Evolutionary conservation across 2,797 vertebrate genomes (phyloP).

Genomic region (Acrossocheilus wenchowensis): DNA sequence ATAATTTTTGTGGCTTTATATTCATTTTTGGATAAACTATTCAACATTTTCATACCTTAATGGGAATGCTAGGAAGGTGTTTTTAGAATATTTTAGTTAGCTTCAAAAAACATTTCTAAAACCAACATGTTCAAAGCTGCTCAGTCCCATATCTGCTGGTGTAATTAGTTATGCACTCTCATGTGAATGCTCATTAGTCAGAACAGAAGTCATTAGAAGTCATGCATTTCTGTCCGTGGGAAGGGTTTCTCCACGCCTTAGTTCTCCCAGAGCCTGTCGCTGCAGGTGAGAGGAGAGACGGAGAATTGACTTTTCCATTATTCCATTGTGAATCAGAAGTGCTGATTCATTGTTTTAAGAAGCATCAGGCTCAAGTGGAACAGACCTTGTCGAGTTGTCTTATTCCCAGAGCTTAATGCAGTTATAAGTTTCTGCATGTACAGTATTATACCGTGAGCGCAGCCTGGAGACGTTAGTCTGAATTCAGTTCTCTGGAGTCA

Average conservation of each 20-base stretch:
- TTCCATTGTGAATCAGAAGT: neutral
- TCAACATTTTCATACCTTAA: neutral
- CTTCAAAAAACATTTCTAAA: constrained; percentile 11
- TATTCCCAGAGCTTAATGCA: neutral
- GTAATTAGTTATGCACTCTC: constrained; percentile 24
- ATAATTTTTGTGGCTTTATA: neutral
- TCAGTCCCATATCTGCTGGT: constrained; percentile 28
- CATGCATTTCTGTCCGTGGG: constrained; percentile 14
- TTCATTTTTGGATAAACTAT: neutral
- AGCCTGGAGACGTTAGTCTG: constrained; percentile 6
- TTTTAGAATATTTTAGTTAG: neutral
- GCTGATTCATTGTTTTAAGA: constrained; percentile 25
- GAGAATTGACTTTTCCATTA: neutral
- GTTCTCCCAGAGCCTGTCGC: neutral
- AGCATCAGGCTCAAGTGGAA: neutral
- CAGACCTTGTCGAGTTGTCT: neutral
- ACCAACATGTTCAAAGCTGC: constrained; percentile 13
- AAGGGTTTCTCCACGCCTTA: neutral
- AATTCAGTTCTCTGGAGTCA: constrained; percentile 7
- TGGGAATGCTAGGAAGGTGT: neutral
- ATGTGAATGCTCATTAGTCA: constrained; percentile 24
- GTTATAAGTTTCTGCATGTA: constrained; percentile 6
- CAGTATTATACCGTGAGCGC: neutral
- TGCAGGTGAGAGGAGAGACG: neutral
- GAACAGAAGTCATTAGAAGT: constrained; percentile 24